phyloP scores from a whole-genome alignment of 2,888 invertebrate species.

The Cerceris ruficornis region DNA sequence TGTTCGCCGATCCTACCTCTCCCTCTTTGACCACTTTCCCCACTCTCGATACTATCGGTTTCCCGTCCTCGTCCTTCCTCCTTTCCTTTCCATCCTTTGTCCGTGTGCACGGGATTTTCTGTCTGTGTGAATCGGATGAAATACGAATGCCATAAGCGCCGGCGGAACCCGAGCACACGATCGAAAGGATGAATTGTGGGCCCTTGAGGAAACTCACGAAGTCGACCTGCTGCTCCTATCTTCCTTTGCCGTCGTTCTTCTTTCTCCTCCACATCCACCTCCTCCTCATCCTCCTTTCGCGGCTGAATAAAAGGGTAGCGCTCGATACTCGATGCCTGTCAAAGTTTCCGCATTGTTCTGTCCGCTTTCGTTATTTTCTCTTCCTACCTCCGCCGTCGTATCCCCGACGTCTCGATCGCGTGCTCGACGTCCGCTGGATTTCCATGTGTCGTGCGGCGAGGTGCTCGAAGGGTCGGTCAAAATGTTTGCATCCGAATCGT shows the following conservation, averaged over 20 bases:
- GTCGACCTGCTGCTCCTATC: constrained; percentile 14
- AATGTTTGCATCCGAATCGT: too few species aligned
- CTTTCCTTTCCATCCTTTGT: constrained; percentile 10
- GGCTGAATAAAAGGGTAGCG: constrained; percentile 29
- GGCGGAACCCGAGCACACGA: constrained; percentile 34
- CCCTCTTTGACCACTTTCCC: background rate
- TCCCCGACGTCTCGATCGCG: constrained; percentile 22
- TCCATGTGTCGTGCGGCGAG: background rate
- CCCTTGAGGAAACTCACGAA: constrained; percentile 43
- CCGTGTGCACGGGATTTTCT: background rate
- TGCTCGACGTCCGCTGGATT: constrained; percentile 32
- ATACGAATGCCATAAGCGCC: constrained; percentile 40
- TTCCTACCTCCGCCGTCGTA: background rate
- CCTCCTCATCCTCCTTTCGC: constrained; percentile 9
- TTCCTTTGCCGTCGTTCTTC: constrained; percentile 5
- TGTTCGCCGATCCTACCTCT: background rate
- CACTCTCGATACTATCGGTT: background rate
- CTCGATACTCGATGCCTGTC: constrained; percentile 37
- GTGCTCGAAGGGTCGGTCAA: too few species aligned
- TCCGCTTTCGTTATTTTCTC: constrained; percentile 34
- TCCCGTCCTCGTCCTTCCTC: background rate
- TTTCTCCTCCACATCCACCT: background rate
- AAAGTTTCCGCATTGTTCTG: constrained; percentile 57
- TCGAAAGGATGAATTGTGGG: constrained; percentile 51
- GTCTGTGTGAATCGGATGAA: constrained; percentile 31